Conservation (phyloP, 2,797 vertebrate genomes). For the Chlorospingus semifuscus region DNA sequence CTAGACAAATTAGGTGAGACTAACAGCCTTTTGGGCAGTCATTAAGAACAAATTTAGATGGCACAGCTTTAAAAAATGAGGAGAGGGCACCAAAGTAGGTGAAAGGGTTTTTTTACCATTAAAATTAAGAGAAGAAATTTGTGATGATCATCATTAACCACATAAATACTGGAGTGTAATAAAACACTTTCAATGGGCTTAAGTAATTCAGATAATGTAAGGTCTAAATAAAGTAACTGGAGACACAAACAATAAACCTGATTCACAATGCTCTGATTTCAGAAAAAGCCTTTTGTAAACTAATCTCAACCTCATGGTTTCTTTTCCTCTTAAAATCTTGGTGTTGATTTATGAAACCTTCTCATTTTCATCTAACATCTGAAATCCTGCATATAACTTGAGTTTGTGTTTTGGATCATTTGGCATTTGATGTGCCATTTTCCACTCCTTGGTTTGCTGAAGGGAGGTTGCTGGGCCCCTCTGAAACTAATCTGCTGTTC, state of each 20-base stretch:
- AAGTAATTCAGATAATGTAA: background rate
- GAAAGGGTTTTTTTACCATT: background rate
- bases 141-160: background rate
- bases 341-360: background rate
- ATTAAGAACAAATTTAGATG: background rate
- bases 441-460: background rate
- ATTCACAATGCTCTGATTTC: background rate
- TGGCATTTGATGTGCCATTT: background rate
- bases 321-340: background rate
- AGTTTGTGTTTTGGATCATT: background rate
- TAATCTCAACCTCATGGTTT: background rate
- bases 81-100: background rate
- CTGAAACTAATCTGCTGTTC: constrained; percentile 27
- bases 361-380: background rate
- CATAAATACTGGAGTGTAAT: background rate
- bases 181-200: background rate
- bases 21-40: background rate
- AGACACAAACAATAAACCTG: background rate
- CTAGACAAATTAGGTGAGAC: background rate
- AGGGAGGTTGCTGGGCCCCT: background rate
- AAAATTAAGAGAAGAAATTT: background rate
- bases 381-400: background rate
- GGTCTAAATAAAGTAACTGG: background rate
- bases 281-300: background rate
- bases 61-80: background rate